Conservation (phyloP, 2,113 vertebrate genomes). For the Macaca mulatta region DNA sequence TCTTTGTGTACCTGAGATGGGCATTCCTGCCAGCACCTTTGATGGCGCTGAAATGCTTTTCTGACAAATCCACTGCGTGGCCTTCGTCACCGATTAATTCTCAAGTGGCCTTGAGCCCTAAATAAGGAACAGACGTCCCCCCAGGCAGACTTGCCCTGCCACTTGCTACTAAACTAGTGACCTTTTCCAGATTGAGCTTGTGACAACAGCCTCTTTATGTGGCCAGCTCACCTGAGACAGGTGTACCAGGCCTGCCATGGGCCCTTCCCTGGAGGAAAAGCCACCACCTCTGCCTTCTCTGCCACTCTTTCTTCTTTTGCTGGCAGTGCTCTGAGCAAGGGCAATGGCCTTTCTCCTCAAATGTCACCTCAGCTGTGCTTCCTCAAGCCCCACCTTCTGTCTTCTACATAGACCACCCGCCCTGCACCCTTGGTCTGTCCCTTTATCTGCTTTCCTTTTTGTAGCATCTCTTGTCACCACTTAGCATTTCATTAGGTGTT, state of each 20-base stretch:
- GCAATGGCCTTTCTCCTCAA: not conserved
- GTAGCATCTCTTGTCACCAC: not conserved
- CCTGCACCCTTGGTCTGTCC: rapidly evolving
- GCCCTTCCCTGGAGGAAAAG: not conserved
- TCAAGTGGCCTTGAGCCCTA: slow-evolving; percentile 56
- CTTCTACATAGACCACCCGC: rapidly evolving
- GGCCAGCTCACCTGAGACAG: not conserved
- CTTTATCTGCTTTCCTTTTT: not conserved
- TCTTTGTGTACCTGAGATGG: not conserved
- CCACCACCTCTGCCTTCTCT: not conserved
- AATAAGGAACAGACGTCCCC: slow-evolving; percentile 51
- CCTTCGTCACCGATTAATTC: slow-evolving; percentile 59
- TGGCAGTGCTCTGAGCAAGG: not conserved
- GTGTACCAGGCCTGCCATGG: rapidly evolving
- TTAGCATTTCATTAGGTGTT: rapidly evolving
- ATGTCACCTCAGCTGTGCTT: not conserved
- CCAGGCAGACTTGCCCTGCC: slow-evolving; percentile 11
- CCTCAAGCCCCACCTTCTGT: rapidly evolving
- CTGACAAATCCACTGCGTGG: not conserved
- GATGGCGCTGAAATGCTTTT: not conserved
- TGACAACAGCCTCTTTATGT: not conserved
- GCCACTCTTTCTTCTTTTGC: not conserved
- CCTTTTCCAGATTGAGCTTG: slow-evolving; percentile 19
- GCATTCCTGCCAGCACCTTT: not conserved
- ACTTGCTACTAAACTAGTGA: not conserved